Evolutionary conservation across 2,797 vertebrate genomes (phyloP).

Genomic region (Oryzias dopingdopingensis): DNA sequence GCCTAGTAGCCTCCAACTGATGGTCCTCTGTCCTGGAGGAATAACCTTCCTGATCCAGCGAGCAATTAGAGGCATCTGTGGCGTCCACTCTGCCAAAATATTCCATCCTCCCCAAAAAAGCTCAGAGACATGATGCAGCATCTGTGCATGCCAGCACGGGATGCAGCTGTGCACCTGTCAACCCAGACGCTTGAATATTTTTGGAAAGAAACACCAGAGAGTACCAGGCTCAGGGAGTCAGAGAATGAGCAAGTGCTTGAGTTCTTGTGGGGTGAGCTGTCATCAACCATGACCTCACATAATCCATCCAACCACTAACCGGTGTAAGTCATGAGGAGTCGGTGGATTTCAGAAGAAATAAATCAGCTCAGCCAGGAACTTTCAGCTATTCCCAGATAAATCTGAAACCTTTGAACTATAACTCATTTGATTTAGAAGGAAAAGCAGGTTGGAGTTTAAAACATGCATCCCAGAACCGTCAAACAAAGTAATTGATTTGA

Average conservation of each 20-base stretch:
- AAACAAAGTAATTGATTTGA: constrained; percentile 13
- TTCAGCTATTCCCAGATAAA: constrained; percentile 26
- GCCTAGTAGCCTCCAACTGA: constrained; percentile 18
- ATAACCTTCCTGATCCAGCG: constrained; percentile 69
- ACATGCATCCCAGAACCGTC: constrained; percentile 5
- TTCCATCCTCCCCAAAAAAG: constrained; percentile 25
- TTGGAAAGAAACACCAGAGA: constrained; percentile 28
- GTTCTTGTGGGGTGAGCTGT: constrained; percentile 47
- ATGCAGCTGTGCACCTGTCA: constrained; percentile 57
- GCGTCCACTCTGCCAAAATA: constrained; percentile 58
- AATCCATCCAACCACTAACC: constrained; percentile 44
- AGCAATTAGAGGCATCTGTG: constrained; percentile 71
- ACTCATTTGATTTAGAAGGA: constrained; percentile 23
- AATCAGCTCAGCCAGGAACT: constrained; percentile 19
- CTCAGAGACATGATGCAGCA: constrained; percentile 43
- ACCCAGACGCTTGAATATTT: constrained; percentile 23
- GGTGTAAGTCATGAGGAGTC: constrained; percentile 31
- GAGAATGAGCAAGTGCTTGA: constrained; percentile 37
- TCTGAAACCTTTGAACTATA: constrained; percentile 17
- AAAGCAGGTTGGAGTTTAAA: constrained; percentile 5
- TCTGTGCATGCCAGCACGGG: constrained; percentile 50
- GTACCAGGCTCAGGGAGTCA: constrained; percentile 10
- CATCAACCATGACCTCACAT: constrained; percentile 46
- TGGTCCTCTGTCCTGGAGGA: constrained; percentile 50
- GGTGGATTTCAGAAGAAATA: constrained; percentile 27